These are phyloP conservation scores for Sibirionetta formosa DNA, from an alignment of 2,797 vertebrate genomes.

Conservation along the genomic window DNA sequence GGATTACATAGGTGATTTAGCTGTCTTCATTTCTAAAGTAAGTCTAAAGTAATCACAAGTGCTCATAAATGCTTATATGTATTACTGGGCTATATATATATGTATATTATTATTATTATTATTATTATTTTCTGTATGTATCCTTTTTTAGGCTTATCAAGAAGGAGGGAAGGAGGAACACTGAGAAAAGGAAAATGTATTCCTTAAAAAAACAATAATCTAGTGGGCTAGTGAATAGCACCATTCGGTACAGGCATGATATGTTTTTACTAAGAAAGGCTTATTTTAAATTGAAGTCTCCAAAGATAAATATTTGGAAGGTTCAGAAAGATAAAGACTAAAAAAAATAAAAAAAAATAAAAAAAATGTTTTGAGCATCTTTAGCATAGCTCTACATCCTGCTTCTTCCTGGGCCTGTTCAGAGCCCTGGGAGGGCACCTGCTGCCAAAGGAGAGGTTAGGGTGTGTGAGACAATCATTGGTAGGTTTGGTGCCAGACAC, in stretches of 20 bases:
- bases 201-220: not conserved
- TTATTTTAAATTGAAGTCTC: not conserved
- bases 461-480: not conserved
- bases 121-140: rapidly evolving
- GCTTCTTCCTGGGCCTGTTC: not conserved
- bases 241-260: not conserved
- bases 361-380: not conserved
- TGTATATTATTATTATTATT: too few relatives aligned
- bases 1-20: not conserved
- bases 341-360: not conserved
- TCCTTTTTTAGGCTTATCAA: not conserved
- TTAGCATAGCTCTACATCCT: not conserved
- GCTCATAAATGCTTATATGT: not conserved
- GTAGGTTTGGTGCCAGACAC: not conserved
- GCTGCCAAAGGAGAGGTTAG: not conserved
- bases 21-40: not conserved
- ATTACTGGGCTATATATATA: not conserved
- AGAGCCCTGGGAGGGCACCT: not conserved
- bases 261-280: not conserved
- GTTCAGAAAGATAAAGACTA: not conserved
- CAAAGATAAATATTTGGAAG: not conserved
- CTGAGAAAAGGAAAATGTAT: not conserved
- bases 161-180: not conserved
- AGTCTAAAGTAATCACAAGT: not conserved
- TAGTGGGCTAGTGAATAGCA: not conserved